These are phyloP conservation scores for Cephus pygmeus DNA, from an alignment of 2,888 invertebrate species.

Conservation along the genomic window DNA sequence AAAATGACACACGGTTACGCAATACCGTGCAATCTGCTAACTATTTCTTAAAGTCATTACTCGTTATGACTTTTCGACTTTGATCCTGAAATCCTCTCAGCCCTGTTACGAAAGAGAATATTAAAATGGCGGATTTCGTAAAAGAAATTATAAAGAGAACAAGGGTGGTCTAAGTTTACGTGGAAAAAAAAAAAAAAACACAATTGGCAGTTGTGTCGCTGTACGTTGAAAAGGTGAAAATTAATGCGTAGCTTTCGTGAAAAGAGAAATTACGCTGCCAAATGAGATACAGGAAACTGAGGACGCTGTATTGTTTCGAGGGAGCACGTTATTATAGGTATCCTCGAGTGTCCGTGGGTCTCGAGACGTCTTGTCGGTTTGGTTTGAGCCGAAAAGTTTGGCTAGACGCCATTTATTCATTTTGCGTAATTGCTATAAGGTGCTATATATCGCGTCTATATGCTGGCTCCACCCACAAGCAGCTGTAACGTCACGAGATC, in stretches of 20 bases:
- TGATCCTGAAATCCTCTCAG: background rate
- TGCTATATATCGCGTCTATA: background rate
- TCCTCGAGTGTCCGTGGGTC: background rate
- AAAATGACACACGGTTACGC: background rate
- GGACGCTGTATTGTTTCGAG: background rate
- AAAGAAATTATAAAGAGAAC: background rate
- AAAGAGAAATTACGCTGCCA: background rate
- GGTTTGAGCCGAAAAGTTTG: background rate
- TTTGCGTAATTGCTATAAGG: background rate
- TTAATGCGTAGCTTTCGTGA: background rate
- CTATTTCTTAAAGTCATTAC: background rate
- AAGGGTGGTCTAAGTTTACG: background rate
- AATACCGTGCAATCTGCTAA: background rate
- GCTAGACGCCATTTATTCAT: background rate
- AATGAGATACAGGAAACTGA: background rate
- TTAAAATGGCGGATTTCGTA: background rate
- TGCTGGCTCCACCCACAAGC: background rate
- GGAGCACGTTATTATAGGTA: background rate
- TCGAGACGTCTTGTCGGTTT: background rate
- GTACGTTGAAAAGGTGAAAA: background rate
- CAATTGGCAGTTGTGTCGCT: background rate
- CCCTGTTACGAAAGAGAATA: background rate
- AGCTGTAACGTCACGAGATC: conserved; percentile 5
- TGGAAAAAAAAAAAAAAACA: background rate
- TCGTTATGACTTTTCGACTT: background rate